phyloP scores from a whole-genome alignment of 2,113 vertebrate species.

The Nothocercus nigrocapillus region DNA sequence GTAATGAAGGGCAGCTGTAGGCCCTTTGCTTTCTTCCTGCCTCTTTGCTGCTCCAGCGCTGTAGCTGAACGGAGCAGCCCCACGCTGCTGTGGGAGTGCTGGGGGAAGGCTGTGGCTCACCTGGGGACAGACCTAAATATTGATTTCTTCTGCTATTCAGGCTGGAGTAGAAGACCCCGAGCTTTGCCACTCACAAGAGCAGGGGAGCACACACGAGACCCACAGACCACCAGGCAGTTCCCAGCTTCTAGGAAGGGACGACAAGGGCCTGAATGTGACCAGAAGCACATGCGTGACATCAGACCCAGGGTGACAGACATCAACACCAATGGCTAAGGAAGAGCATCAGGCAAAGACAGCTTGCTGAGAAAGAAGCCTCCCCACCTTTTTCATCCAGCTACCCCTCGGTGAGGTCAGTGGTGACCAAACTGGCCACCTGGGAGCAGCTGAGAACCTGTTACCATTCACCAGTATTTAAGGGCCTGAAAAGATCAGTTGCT shows the following conservation, averaged over 20 bases:
- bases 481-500: neutral
- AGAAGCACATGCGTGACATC: neutral
- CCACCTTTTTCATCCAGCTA: neutral
- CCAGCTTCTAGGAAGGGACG: neutral
- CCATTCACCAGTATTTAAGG: neutral
- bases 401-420: neutral
- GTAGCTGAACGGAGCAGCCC: neutral
- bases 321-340: neutral
- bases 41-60: neutral
- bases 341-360: neutral
- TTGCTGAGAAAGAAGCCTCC: neutral
- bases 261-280: neutral
- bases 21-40: neutral
- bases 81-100: rapidly evolving
- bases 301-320: neutral
- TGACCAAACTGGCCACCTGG: neutral
- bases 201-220: neutral
- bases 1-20: neutral
- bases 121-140: neutral
- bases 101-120: neutral
- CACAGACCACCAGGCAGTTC: neutral
- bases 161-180: neutral
- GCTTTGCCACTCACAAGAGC: neutral
- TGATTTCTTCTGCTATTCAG: neutral
- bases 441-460: neutral